phyloP scores from a whole-genome alignment of 2,113 vertebrate genomes.

The Pavo muticus region DNA sequence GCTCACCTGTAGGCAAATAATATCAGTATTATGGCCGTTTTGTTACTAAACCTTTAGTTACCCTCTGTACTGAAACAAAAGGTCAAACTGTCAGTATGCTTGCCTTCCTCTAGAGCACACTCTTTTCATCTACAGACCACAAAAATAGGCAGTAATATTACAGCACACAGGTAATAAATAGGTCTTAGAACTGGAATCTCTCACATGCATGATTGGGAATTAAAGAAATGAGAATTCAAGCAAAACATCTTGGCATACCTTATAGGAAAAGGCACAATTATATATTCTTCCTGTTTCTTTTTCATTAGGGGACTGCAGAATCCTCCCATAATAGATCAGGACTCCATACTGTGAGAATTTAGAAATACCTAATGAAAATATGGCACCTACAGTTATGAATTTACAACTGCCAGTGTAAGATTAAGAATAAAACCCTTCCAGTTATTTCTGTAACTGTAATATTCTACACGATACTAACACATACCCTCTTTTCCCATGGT shows the following conservation, averaged over 20 bases:
- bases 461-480: not conserved
- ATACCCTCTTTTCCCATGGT: not conserved
- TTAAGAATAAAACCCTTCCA: conserved; percentile 37
- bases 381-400: conserved; percentile 20
- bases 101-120: not conserved
- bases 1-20: not conserved
- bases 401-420: conserved; percentile 19
- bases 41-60: not conserved
- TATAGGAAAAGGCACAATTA: not conserved
- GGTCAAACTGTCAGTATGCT: not conserved
- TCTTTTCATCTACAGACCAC: not conserved
- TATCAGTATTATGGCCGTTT: not conserved
- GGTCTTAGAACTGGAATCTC: not conserved
- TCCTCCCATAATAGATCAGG: not conserved
- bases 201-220: not conserved
- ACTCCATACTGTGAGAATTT: not conserved
- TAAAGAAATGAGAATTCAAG: not conserved
- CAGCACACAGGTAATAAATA: not conserved
- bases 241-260: not conserved
- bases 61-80: not conserved
- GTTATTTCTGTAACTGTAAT: conserved; percentile 5
- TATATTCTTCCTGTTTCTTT: not conserved
- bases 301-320: not conserved
- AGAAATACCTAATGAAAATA: conserved; percentile 42
- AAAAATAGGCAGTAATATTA: not conserved